Conservation (phyloP, 2,797 vertebrate genomes). For the Saguinus oedipus region DNA sequence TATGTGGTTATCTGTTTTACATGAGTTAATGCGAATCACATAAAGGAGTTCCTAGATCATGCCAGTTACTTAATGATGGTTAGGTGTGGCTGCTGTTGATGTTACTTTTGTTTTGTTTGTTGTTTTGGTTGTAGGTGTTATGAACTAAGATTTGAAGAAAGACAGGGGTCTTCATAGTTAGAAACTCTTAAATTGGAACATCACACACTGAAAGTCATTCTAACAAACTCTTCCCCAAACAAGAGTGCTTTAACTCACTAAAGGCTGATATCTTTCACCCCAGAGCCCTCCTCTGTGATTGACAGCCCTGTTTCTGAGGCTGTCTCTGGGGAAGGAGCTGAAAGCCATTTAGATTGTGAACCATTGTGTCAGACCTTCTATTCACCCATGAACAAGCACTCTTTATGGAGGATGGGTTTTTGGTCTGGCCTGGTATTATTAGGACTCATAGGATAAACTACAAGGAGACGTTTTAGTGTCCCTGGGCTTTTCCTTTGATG, state of each 20-base stretch:
- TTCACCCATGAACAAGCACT: not conserved
- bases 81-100: not conserved
- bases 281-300: not conserved
- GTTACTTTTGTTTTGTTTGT: not conserved
- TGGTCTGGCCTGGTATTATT: not conserved
- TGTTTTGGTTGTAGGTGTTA: not conserved
- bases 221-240: not conserved
- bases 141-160: not conserved
- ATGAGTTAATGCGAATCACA: not conserved
- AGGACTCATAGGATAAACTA: not conserved
- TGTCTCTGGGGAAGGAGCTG: not conserved
- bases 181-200: not conserved
- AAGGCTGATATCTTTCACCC: not conserved
- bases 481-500: not conserved
- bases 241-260: not conserved
- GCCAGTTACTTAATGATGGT: not conserved
- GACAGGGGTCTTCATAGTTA: not conserved
- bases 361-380: not conserved
- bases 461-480: fast-evolving
- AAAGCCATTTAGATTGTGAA: not conserved
- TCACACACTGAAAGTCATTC: not conserved
- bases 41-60: not conserved
- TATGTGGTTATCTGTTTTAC: not conserved
- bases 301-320: not conserved
- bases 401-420: not conserved